phyloP scores from a whole-genome alignment of 2,888 invertebrate species.

The Drosophila putrida region DNA sequence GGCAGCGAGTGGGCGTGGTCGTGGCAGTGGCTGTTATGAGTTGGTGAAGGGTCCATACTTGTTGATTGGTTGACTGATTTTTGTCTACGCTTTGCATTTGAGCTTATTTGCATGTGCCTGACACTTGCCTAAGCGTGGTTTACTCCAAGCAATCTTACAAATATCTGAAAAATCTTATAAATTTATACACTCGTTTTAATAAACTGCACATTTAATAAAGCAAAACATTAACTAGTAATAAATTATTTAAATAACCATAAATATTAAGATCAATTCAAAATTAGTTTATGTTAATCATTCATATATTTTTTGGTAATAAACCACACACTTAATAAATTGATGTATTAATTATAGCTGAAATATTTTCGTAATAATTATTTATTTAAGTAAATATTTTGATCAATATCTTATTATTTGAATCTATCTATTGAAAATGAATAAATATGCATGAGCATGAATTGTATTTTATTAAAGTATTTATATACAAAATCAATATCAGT shows the following conservation, averaged over 20 bases:
- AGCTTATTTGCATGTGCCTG: neutral
- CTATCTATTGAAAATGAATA: slow-evolving; percentile 18
- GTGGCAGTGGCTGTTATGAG: slow-evolving; percentile 39
- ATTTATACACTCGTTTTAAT: neutral
- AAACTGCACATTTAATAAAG: too few species aligned
- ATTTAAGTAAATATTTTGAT: neutral
- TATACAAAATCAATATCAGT: slow-evolving; percentile 30
- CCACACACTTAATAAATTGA: too few species aligned
- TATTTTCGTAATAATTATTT: neutral
- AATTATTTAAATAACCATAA: too few species aligned
- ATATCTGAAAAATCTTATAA: neutral
- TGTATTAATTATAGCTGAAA: too few species aligned
- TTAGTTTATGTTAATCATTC: neutral
- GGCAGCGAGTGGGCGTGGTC: slow-evolving; percentile 33
- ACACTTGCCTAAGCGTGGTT: neutral
- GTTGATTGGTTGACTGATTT: slow-evolving; percentile 51
- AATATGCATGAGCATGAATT: slow-evolving; percentile 50
- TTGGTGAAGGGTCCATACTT: slow-evolving; percentile 51
- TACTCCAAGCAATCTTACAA: neutral
- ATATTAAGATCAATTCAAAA: too few species aligned
- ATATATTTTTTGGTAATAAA: too few species aligned
- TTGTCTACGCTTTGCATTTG: slow-evolving; percentile 36
- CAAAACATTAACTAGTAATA: too few species aligned
- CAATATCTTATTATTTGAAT: neutral
- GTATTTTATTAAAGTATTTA: slow-evolving; percentile 22